Base-by-base conservation (phyloP, 2,113 vertebrate genomes). In the Leucosticte australis region DNA sequence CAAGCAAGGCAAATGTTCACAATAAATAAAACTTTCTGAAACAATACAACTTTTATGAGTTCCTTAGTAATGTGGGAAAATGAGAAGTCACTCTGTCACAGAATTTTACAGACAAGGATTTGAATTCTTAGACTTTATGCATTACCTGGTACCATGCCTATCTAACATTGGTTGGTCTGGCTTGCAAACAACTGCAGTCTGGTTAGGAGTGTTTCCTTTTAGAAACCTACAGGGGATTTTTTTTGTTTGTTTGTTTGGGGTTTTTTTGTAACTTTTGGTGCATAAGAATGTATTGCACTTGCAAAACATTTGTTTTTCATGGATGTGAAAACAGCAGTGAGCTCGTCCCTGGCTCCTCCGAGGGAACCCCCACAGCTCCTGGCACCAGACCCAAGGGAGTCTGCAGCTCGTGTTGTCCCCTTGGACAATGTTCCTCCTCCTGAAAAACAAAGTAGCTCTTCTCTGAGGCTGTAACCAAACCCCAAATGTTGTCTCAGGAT, bases 401-500 rank as follows among this genome's bases (percentile, higher is more conserved):
- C 2, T 3, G 10, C 2, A 11, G 28, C 30, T 68, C 9, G 2
- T 0, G 1, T 15, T 63, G 4, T 30, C 21, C 33, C 39, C 23
- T 18, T 10, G 16, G 30, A 55, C 14, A 35, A 15, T 8, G 5
- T 1, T 24, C 8, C 11, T 56, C 13, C n/a, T 80, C 24, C 55
- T 77, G 11, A 39, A 78, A 53, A 62, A 15, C 35, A 84, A 33
- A 9, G 9, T 41, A 12, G 6, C 1, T 49, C 84, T 65, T 87
- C 39, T 5, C 35, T 55, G 65, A 41, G 35, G 8, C 44, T 13
- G 3, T 20, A 62, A 63, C 7, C 23, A 56, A 57, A 46, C 15
- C 6, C 21, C 10, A 24, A 73, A 26, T 5, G 1, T 22, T 59
- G 30, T 39, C 19, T 68, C 49, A 60, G 30, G 13, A 23, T 50